phyloP scores from a whole-genome alignment of 1,140 invertebrate genomes.

The Orius insidiosus region DNA sequence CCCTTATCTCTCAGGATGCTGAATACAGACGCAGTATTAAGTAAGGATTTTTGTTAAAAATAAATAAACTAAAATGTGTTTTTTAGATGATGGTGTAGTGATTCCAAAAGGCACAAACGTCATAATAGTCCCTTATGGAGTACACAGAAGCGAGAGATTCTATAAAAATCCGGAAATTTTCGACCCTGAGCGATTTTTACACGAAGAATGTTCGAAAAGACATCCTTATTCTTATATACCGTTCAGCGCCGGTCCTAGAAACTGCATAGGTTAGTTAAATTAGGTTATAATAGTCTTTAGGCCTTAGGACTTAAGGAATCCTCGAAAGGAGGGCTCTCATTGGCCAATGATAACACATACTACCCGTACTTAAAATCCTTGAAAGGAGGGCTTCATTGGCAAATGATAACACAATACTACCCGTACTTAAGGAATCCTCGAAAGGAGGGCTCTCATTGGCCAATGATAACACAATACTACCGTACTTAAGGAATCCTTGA shows the following conservation, averaged over 20 bases:
- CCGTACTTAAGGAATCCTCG: too few species aligned
- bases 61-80: not conserved
- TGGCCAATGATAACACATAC: too few species aligned
- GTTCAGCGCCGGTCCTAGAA: conserved; percentile 56
- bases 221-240: conserved; percentile 51
- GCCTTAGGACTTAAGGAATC: too few species aligned
- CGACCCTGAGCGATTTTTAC: conserved; percentile 36
- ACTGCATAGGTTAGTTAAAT: conserved; percentile 46
- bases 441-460: too few species aligned
- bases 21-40: conserved; percentile 36
- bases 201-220: conserved; percentile 35
- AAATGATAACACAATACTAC: too few species aligned
- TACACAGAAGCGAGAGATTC: conserved; percentile 27
- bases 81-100: conserved; percentile 14
- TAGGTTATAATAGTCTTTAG: too few species aligned
- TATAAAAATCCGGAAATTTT: conserved; percentile 27
- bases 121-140: conserved; percentile 15
- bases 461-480: too few species aligned
- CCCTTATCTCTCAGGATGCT: conserved; percentile 39
- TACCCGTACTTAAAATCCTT: too few species aligned
- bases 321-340: too few species aligned
- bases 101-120: conserved; percentile 17
- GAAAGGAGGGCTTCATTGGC: too few species aligned
- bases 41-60: conserved; percentile 25
- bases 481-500: too few species aligned